A percentile compares a stretch with the other conserved stretches of the same genome.
phyloP scores from a whole-genome alignment of 2,888 invertebrate genomes.

The Habrosyne pyritoides region DNA sequence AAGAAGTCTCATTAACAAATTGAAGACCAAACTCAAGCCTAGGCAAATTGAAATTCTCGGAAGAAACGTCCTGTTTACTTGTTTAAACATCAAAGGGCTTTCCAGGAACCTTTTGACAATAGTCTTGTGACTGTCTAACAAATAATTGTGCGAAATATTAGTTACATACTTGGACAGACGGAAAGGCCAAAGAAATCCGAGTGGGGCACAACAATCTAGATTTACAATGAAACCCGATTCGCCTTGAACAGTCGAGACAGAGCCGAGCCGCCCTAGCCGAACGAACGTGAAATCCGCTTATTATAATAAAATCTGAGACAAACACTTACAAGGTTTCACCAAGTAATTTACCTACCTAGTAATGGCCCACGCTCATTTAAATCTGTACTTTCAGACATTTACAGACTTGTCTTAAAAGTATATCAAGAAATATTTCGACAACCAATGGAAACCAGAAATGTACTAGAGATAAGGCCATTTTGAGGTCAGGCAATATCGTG shows the following conservation, averaged over 20 bases:
- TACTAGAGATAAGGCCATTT: neutral
- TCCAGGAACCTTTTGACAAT: neutral
- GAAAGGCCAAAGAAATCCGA: constrained; percentile 60
- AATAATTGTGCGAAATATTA: neutral
- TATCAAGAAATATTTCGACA: neutral
- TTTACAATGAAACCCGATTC: constrained; percentile 72
- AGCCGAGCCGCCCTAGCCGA: constrained; percentile 27
- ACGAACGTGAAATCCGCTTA: constrained; percentile 67
- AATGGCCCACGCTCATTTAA: constrained; percentile 8
- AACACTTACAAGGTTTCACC: constrained; percentile 58
- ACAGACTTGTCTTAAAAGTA: neutral
- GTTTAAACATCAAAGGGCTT: neutral
- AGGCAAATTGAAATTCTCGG: constrained; percentile 20
- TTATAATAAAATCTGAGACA: constrained; percentile 59
- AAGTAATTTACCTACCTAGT: constrained; percentile 15
- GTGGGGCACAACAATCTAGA: constrained; percentile 64
- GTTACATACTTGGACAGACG: constrained; percentile 14
- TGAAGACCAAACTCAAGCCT: constrained; percentile 29
- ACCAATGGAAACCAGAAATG: neutral
- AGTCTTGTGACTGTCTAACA: neutral
- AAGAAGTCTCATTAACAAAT: constrained; percentile 37
- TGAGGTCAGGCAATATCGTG: neutral
- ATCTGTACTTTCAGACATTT: neutral
- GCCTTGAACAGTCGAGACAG: constrained; percentile 50
- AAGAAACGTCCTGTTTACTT: constrained; percentile 13